Conservation (phyloP, 2,888 invertebrate species). For the Leptopilina drosophilae region DNA sequence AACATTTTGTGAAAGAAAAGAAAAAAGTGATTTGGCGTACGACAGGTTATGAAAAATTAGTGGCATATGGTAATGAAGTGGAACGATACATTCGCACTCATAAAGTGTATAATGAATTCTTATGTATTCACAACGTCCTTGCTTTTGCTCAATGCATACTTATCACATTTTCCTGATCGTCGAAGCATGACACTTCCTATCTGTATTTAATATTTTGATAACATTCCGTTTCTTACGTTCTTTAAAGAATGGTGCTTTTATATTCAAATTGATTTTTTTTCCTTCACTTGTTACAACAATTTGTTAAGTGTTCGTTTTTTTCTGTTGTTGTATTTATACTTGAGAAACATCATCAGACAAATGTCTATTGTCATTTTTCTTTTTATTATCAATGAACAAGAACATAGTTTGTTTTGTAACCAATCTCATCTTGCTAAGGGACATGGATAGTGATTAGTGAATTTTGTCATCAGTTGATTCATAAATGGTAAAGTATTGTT, state of each 20-base stretch:
- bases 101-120: not conserved
- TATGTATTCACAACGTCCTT: not conserved
- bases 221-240: not conserved
- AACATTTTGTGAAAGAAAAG: no score
- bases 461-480: no score
- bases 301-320: not conserved
- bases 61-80: not conserved
- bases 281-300: not conserved
- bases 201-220: not conserved
- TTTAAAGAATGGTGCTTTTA: not conserved
- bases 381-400: conserved; percentile 19
- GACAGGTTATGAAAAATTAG: not conserved
- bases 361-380: conserved; percentile 4
- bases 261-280: not conserved
- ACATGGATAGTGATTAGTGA: no score
- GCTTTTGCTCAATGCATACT: not conserved
- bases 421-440: no score
- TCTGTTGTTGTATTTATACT: not conserved
- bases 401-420: not conserved
- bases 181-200: conserved; percentile 14
- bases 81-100: not conserved
- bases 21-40: no score
- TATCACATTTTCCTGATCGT: conserved; percentile 14
- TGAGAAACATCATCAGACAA: not conserved
- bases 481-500: no score